Evolutionary conservation across 2,113 vertebrate genomes (phyloP).

Genomic region (Rhynchopsitta pachyrhyncha): DNA sequence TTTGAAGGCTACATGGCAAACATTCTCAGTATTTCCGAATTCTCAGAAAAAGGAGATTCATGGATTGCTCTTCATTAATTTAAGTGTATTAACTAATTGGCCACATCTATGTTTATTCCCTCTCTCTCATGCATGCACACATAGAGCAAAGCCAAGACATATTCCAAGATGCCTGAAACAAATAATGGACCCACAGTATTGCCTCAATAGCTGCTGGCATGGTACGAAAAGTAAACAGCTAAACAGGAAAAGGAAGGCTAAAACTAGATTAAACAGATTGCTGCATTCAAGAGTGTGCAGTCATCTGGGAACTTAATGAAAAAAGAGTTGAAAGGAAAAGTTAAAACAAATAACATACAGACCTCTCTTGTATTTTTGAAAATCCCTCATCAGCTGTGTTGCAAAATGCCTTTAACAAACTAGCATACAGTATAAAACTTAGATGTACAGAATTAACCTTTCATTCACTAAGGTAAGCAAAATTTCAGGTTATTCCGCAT

Average conservation of each 20-base stretch:
- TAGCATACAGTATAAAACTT: background rate
- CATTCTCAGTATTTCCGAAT: slow-evolving; percentile 25
- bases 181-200: slow-evolving; percentile 60
- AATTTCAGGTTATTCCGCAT: slow-evolving; percentile 26
- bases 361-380: slow-evolving; percentile 41
- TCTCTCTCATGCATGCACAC: background rate
- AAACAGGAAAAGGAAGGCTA: slow-evolving; percentile 69
- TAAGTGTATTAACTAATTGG: slow-evolving; percentile 16
- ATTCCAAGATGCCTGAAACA: slow-evolving; percentile 37
- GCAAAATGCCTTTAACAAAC: slow-evolving; percentile 36
- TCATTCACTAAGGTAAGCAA: slow-evolving; percentile 20
- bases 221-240: slow-evolving; percentile 65
- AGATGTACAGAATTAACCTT: slow-evolving; percentile 23
- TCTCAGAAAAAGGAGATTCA: slow-evolving; percentile 7
- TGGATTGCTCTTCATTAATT: slow-evolving; percentile 36
- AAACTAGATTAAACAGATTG: slow-evolving; percentile 68
- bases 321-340: slow-evolving; percentile 30
- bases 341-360: slow-evolving; percentile 54
- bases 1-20: slow-evolving; percentile 58
- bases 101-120: slow-evolving; percentile 16
- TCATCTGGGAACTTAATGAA: slow-evolving; percentile 48
- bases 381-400: slow-evolving; percentile 25
- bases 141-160: slow-evolving; percentile 38
- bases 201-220: slow-evolving; percentile 49
- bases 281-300: slow-evolving; percentile 40